Evolutionary conservation across 1,140 invertebrate species (phyloP), one percentile per base, ranked within the genome.

Genomic region (Hylaeus anthracinus): DNA sequence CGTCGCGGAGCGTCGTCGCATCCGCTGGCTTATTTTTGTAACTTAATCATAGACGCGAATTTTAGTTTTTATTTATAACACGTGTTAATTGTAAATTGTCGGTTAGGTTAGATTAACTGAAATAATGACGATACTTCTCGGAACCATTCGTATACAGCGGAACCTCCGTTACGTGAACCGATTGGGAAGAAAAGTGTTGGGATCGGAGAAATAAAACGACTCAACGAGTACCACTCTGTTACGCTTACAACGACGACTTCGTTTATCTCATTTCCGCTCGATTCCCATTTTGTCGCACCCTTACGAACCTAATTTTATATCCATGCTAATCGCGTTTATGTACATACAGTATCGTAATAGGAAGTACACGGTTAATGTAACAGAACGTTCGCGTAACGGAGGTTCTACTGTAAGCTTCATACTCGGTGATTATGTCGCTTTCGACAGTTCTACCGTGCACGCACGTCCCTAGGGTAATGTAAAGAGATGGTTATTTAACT

Each of bases 31-130:
- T n/a, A 2, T 55, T 48, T 65, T 48, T 58, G 10, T 39, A 41
- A 26, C 41, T 26, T 77, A 60, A 69, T 41, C 15, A 43, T 74
- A 73, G 37, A 8, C 63, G 37, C 14, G 26, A 45, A 72, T 56
- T 26, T 65, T 72, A 65, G 41, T 8, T 51, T 55, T 72, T 72
- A 64, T 79, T 64, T 79, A 72, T 79, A 64, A 72, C 6, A 45
- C 70, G 61, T 9, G 15, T n/a, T 69, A 65, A 63, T 73, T 56
- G 60, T 79, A 72, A 79, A 72, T 73, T 45, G 37, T 65, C 76
- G 60, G 5, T 65, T 73, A 64, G 39, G 12, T 26, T 51, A 5
- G 15, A 48, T 64, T 15, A 39, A 45, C 64, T 5, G 64, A 43
- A 66, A 66, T 15, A n/a, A 45, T 41, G 63, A n/a, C 39, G 51